Conservation (phyloP, 1,140 invertebrate genomes). For the Spodoptera frugiperda region DNA sequence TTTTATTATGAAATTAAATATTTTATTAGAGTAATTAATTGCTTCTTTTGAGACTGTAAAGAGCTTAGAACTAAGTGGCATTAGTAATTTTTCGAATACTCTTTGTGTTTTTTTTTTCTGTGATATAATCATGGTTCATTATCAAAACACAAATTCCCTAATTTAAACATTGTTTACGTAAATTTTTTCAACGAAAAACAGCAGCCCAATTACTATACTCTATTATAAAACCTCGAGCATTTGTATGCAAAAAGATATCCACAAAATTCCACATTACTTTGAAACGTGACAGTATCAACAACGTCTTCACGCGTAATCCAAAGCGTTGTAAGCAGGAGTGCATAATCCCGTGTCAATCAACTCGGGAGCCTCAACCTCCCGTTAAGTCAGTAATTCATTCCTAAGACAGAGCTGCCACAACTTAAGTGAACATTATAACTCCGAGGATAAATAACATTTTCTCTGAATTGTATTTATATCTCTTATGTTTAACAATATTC, state of each 20-base stretch:
- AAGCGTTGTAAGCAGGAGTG: not conserved
- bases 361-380: not conserved
- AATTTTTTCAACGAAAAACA: not conserved
- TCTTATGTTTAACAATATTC: not conserved
- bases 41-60: not conserved
- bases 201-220: too few relatives aligned
- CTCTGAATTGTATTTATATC: not conserved
- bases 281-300: not conserved
- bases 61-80: too few relatives aligned
- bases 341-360: slow-evolving; percentile 34
- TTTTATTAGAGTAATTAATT: not conserved
- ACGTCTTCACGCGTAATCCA: not conserved
- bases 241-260: too few relatives aligned
- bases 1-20: not conserved
- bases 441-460: not conserved
- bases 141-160: too few relatives aligned
- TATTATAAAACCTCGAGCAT: too few relatives aligned
- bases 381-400: slow-evolving; percentile 28
- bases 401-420: not conserved
- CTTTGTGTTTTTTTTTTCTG: too few relatives aligned
- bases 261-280: too few relatives aligned
- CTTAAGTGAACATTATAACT: slow-evolving; percentile 3
- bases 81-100: too few relatives aligned
- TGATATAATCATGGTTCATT: not conserved
- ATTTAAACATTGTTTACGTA: not conserved